Base-by-base conservation (phyloP, 2,888 invertebrate genomes). In the Chrysodeixis includens region DNA sequence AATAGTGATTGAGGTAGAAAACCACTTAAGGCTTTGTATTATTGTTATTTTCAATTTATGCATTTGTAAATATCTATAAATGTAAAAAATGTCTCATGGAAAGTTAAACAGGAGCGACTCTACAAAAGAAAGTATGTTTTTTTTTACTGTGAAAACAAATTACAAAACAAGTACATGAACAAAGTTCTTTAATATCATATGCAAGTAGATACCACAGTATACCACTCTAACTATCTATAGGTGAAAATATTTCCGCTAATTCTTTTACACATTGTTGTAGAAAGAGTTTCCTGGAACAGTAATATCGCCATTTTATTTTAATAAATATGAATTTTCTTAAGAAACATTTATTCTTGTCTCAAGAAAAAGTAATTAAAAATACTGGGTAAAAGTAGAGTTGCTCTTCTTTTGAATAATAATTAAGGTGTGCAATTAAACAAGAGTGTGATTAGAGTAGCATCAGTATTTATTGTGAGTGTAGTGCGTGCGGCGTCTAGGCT, bases 401-500 rank as follows among this genome's bases (percentile, higher is more conserved):
- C n/a, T 18, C 10, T 10, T 18, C 20, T 63, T 62, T 58, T 14
- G 49, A 16, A 49, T 49, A 20, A 40, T 30, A 57, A 61, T 64
- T 32, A 64, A 58, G 66, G 72, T 79, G 63, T 53, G 53, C 66
- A 69, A 76, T 67, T 56, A 64, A 69, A 64, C 58, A 72, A 64
- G 55, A 64, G 56, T 66, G 62, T 44, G 57, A 56, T n/a, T 22
- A 54, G 54, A 66, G 62, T 65, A 26, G 49, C 51, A 69, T 56
- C 40, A 58, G 60, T 69, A 66, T 70, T 65, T 65, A 59, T 72
- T 54, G 51, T 46, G n/a, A 16, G 69, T 62, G 62, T 49, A 35
- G 71, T 52, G 70, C 62, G 71, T 4, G 67, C 71, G 64, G 69
- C 71, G 60, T 81, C 88, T 95, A 93, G 92, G 92, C 92, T 93